These are phyloP conservation scores for Pipistrellus nathusii DNA, from an alignment of 2,797 vertebrate species.

Conservation along the genomic window DNA sequence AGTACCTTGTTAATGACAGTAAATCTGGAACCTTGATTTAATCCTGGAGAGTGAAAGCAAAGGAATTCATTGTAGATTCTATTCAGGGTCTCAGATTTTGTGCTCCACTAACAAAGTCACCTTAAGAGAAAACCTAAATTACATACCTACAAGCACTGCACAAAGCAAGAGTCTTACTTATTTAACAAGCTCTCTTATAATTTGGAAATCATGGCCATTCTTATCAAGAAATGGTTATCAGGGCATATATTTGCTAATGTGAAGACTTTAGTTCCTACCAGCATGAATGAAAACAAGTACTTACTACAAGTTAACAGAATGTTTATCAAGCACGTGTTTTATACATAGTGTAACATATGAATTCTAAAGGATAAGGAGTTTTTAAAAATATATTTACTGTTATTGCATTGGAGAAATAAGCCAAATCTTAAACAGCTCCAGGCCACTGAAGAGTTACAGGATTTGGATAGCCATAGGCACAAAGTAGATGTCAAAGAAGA, in stretches of 20 bases:
- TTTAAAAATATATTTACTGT: not conserved
- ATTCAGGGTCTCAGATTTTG: not conserved
- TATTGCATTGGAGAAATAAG: not conserved
- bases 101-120: not conserved
- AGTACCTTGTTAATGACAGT: not conserved
- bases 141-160: not conserved
- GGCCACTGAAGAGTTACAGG: not conserved
- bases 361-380: not conserved
- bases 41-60: not conserved
- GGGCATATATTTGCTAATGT: not conserved
- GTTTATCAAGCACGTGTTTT: not conserved
- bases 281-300: not conserved
- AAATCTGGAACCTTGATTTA: not conserved
- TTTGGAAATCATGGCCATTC: not conserved
- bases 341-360: not conserved
- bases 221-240: not conserved
- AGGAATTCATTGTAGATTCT: not conserved
- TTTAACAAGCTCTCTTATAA: conserved; percentile 4
- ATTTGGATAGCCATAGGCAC: not conserved
- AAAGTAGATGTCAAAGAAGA: not conserved
- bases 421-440: not conserved
- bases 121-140: not conserved
- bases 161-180: not conserved
- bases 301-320: not conserved
- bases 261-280: not conserved